These are phyloP conservation scores for Sylvicola fuscatus DNA, from an alignment of 2,888 invertebrate species.

Conservation along the genomic window DNA sequence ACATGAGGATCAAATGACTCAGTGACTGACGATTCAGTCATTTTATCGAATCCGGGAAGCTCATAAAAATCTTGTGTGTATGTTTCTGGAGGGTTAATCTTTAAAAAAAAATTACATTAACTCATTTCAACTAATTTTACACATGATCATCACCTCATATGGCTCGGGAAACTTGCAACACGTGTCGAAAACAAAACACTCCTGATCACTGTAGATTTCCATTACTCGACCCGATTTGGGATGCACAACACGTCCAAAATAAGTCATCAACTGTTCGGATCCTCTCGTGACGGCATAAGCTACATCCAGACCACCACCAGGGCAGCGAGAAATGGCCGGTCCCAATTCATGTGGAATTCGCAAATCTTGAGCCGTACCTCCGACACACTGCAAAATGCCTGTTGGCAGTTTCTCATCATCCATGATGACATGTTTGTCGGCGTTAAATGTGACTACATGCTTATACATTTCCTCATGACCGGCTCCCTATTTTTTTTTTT, in stretches of 20 bases:
- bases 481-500: background rate
- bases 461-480: conserved; percentile 3
- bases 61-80: background rate
- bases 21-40: background rate
- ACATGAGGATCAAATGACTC: background rate
- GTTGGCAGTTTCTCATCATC: background rate
- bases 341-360: conserved; percentile 3
- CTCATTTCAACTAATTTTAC: background rate
- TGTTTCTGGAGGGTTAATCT: background rate
- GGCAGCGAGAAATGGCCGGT: background rate
- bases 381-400: background rate
- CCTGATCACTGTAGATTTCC: conserved; percentile 59
- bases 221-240: conserved; percentile 42
- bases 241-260: conserved; percentile 27
- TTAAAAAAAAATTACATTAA: background rate
- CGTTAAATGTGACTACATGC: conserved; percentile 3
- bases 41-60: background rate
- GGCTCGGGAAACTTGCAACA: conserved; percentile 44
- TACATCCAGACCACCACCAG: background rate
- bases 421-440: background rate
- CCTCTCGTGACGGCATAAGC: background rate
- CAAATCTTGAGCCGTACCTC: conserved; percentile 3
- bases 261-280: background rate
- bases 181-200: conserved; percentile 71
- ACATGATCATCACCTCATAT: background rate